These are phyloP conservation scores for Cherax destructor DNA, from an alignment of 1,140 invertebrate species.

Conservation along the genomic window DNA sequence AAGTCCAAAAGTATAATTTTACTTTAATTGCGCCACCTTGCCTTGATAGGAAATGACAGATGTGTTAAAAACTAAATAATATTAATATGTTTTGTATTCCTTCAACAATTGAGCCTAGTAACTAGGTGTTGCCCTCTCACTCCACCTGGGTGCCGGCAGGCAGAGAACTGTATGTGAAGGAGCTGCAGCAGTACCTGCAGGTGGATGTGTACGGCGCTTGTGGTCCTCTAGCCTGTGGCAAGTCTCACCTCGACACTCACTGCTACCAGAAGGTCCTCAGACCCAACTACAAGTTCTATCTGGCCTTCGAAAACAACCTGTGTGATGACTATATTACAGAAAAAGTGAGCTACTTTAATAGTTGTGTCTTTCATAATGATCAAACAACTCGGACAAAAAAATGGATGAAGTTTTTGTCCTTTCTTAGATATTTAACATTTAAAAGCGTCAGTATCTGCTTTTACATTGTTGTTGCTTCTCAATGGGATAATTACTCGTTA, in stretches of 20 bases:
- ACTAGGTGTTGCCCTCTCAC: too few species aligned
- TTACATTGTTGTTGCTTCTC: too few species aligned
- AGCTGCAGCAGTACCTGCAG: slow-evolving; percentile 76
- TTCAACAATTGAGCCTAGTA: too few species aligned
- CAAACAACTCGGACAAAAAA: not conserved
- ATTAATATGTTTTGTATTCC: too few species aligned
- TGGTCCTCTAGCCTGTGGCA: slow-evolving; percentile 71
- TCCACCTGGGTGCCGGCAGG: slow-evolving; percentile 64
- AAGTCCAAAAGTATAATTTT: too few species aligned
- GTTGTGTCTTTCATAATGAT: not conserved
- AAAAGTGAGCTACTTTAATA: slow-evolving; percentile 15
- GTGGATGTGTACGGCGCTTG: slow-evolving; percentile 80
- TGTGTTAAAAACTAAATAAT: too few species aligned
- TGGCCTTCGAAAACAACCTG: slow-evolving; percentile 50
- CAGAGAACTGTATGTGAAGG: slow-evolving; percentile 76
- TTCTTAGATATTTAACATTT: not conserved
- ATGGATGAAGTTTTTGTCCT: not conserved
- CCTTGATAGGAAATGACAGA: too few species aligned
- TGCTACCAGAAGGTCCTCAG: slow-evolving; percentile 41
- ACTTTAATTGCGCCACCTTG: too few species aligned
- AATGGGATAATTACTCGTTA: too few species aligned
- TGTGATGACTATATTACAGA: slow-evolving; percentile 46
- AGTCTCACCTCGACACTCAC: slow-evolving; percentile 5
- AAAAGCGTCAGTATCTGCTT: too few species aligned
- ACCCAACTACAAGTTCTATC: slow-evolving; percentile 40